A percentile compares a stretch with the other conserved stretches of the same genome.
Conservation (phyloP, 2,113 vertebrate species). For the Phyllopteryx taeniolatus region DNA sequence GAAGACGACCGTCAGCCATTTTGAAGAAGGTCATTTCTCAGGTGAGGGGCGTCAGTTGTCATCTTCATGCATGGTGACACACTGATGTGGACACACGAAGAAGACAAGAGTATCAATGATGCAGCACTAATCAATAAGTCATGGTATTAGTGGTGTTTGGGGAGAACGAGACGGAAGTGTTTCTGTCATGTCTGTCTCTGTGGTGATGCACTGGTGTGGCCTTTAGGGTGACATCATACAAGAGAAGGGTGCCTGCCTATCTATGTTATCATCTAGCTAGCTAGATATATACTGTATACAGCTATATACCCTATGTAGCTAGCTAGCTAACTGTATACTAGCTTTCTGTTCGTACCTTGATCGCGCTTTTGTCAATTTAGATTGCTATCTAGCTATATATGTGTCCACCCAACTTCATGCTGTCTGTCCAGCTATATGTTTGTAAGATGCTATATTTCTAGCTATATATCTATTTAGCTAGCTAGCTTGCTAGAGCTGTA, state of each 20-base stretch:
- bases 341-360: not conserved
- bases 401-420: too few relatives aligned
- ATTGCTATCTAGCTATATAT: too few relatives aligned
- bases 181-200: not conserved
- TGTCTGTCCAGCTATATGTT: too few relatives aligned
- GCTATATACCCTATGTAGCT: not conserved
- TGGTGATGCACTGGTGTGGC: not conserved
- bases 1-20: not conserved
- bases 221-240: not conserved
- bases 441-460: not conserved
- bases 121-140: constrained; percentile 1
- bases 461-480: not conserved
- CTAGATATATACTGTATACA: not conserved
- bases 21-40: not conserved
- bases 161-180: not conserved
- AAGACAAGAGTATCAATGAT: not conserved
- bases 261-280: not conserved
- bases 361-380: too few relatives aligned
- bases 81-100: not conserved
- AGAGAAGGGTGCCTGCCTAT: not conserved
- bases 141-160: not conserved
- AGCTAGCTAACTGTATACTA: not conserved
- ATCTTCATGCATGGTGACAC: not conserved
- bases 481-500: not conserved
- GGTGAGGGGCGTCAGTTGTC: not conserved